These are phyloP conservation scores for Philypnodon macrostomus DNA, from an alignment of 2,797 vertebrate species.

Conservation along the genomic window DNA sequence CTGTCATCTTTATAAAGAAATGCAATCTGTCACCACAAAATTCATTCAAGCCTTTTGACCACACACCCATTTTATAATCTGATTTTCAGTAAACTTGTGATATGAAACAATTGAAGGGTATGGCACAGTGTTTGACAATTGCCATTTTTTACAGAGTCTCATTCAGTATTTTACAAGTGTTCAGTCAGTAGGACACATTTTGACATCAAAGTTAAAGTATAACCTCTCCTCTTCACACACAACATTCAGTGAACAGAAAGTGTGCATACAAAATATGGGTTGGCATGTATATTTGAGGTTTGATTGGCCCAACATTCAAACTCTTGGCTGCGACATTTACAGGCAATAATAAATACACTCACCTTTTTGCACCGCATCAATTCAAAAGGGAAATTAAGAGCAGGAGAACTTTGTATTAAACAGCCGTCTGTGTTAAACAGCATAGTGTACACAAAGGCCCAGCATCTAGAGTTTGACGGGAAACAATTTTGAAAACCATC, in stretches of 20 bases:
- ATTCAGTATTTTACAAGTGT: constrained; percentile 59
- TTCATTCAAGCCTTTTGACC: constrained; percentile 43
- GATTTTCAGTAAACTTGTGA: constrained; percentile 31
- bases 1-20: constrained; percentile 92
- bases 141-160: constrained; percentile 53
- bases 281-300: constrained; percentile 60
- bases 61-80: constrained; percentile 3
- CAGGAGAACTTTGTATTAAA: constrained; percentile 32
- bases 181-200: constrained; percentile 79
- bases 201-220: constrained; percentile 56
- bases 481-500: constrained; percentile 28
- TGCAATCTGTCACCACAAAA: constrained; percentile 61
- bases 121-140: constrained; percentile 80
- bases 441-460: constrained; percentile 44
- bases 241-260: constrained; percentile 35
- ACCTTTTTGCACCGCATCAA: constrained; percentile 37
- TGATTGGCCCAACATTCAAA: constrained; percentile 59
- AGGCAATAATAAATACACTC: constrained; percentile 50
- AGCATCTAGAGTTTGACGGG: constrained; percentile 24
- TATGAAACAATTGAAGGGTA: constrained; percentile 64
- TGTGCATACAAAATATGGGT: constrained; percentile 48
- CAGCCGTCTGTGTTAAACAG: too few species aligned
- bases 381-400: constrained; percentile 38
- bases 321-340: constrained; percentile 47
- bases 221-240: constrained; percentile 35